These are phyloP conservation scores for Sapajus apella DNA, from an alignment of 2,113 vertebrate genomes.

Conservation along the genomic window DNA sequence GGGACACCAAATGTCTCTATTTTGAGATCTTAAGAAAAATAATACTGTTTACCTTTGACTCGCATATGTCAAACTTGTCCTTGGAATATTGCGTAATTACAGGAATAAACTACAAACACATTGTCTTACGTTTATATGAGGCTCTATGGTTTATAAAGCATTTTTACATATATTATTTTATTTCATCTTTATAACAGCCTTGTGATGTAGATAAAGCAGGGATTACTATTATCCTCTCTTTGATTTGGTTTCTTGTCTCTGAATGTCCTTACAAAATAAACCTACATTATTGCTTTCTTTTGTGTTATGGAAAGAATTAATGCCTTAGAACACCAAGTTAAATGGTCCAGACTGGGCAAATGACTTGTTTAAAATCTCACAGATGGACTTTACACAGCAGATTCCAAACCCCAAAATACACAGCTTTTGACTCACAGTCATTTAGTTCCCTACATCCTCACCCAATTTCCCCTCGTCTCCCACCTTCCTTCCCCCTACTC, in stretches of 20 bases:
- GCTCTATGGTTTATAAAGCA: background rate
- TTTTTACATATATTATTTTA: background rate
- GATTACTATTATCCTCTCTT: background rate
- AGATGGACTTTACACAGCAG: background rate
- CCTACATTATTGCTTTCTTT: background rate
- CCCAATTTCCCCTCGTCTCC: background rate
- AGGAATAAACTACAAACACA: background rate
- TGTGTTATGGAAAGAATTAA: background rate
- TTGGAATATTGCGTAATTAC: background rate
- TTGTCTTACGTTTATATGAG: background rate
- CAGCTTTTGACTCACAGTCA: background rate
- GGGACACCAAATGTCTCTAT: background rate
- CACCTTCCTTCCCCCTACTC: background rate
- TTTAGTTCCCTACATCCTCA: background rate
- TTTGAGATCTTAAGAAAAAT: background rate
- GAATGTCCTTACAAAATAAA: background rate
- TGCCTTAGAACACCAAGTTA: background rate
- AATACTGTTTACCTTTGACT: background rate
- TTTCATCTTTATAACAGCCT: background rate
- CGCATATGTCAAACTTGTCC: background rate
- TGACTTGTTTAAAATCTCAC: background rate
- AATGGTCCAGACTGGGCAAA: background rate
- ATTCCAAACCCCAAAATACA: background rate
- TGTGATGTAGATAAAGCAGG: background rate
- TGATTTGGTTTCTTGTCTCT: background rate